phyloP scores from a whole-genome alignment of 1,140 invertebrate genomes.

The Harpegnathos saltator region DNA sequence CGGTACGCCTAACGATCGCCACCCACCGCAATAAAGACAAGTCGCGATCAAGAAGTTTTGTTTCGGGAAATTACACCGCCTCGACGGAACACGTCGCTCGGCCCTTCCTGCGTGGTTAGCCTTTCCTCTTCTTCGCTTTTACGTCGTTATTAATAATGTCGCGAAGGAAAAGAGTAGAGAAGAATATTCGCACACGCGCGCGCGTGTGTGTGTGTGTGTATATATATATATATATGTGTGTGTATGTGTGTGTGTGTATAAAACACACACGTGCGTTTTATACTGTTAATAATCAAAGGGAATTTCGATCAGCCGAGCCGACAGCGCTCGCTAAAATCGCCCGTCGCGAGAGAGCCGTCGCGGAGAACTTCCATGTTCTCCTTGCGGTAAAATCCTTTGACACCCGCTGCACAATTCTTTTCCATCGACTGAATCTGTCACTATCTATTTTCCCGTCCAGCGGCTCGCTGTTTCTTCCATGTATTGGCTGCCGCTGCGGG shows the following conservation, averaged over 20 bases:
- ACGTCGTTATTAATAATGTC: neutral
- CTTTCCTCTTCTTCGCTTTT: neutral
- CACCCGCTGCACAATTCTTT: slow-evolving; percentile 50
- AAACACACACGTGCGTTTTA: slow-evolving; percentile 13
- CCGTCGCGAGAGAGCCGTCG: slow-evolving; percentile 32
- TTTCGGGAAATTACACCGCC: neutral
- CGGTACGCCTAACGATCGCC: slow-evolving; percentile 49
- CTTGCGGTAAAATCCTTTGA: slow-evolving; percentile 33
- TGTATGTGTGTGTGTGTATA: too few relatives aligned
- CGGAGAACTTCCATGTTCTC: slow-evolving; percentile 56
- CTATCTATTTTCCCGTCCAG: slow-evolving; percentile 59
- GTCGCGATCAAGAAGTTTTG: slow-evolving; percentile 23
- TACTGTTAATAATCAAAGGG: slow-evolving; percentile 27
- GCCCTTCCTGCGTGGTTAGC: neutral
- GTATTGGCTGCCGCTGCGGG: slow-evolving; percentile 17
- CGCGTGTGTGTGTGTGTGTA: too few relatives aligned
- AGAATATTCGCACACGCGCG: too few relatives aligned
- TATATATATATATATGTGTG: too few relatives aligned
- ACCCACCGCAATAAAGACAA: slow-evolving; percentile 44
- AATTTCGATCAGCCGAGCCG: slow-evolving; percentile 52
- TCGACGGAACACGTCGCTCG: too few relatives aligned
- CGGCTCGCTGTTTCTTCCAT: slow-evolving; percentile 29
- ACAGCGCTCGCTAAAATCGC: slow-evolving; percentile 50
- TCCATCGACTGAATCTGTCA: slow-evolving; percentile 48
- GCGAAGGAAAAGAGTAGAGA: neutral